Evolutionary conservation across 2,888 invertebrate genomes (phyloP).

Genomic region (Tetramorium bicarinatum): DNA sequence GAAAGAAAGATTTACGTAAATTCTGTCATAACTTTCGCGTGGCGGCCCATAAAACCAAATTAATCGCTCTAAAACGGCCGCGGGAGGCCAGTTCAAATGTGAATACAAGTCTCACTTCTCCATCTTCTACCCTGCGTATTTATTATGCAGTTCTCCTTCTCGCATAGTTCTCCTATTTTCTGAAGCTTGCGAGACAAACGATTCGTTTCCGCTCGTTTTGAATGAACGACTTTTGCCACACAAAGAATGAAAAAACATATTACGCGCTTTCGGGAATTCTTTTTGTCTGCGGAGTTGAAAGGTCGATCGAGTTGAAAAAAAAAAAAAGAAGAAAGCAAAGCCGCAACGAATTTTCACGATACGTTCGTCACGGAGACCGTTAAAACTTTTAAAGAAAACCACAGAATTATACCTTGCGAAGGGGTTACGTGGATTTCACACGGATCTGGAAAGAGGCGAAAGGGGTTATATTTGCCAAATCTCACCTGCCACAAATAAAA

Average conservation of each 20-base stretch:
- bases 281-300: background rate
- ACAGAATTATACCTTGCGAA: slow-evolving; percentile 18
- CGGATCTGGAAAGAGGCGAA: slow-evolving; percentile 65
- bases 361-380: slow-evolving; percentile 62
- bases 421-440: slow-evolving; percentile 69
- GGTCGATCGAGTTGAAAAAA: background rate
- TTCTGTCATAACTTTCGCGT: slow-evolving; percentile 69
- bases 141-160: slow-evolving; percentile 63
- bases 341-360: slow-evolving; percentile 45
- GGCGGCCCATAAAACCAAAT: slow-evolving; percentile 77
- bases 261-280: slow-evolving; percentile 44
- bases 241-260: slow-evolving; percentile 67
- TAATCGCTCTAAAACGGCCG: slow-evolving; percentile 74
- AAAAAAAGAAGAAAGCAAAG: slow-evolving; percentile 7
- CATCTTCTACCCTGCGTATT: slow-evolving; percentile 59
- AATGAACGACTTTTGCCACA: slow-evolving; percentile 16
- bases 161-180: slow-evolving; percentile 10
- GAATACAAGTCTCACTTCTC: slow-evolving; percentile 60
- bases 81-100: slow-evolving; percentile 61
- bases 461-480: slow-evolving; percentile 44
- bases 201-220: slow-evolving; percentile 54
- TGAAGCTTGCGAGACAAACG: slow-evolving; percentile 29
- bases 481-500: slow-evolving; percentile 63
- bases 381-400: slow-evolving; percentile 19
- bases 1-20: slow-evolving; percentile 70